These are phyloP conservation scores for Ophraella communa DNA, from an alignment of 2,888 invertebrate genomes.

Conservation along the genomic window DNA sequence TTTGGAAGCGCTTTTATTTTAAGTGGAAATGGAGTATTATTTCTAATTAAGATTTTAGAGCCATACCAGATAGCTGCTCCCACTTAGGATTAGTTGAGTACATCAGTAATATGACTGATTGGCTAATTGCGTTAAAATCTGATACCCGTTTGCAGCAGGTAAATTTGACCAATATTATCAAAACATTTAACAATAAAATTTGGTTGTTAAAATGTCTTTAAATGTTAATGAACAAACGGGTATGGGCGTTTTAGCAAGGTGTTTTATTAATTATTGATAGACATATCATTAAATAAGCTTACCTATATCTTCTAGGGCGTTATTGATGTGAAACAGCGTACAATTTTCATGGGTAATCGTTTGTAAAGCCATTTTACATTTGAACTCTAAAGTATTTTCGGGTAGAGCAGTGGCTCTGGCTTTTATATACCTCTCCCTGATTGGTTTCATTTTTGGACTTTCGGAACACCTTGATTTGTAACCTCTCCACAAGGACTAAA, in stretches of 20 bases:
- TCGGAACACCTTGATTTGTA: constrained; percentile 49
- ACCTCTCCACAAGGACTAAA: constrained; percentile 59
- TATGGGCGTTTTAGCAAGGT: not conserved
- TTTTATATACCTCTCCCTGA: constrained; percentile 52
- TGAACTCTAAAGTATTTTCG: constrained; percentile 53
- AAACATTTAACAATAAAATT: no score
- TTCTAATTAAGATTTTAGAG: no score
- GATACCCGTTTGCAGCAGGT: no score
- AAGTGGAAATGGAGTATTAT: no score
- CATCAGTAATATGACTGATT: no score
- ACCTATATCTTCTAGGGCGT: constrained; percentile 59
- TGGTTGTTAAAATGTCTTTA: no score
- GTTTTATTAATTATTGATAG: not conserved
- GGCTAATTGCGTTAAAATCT: no score
- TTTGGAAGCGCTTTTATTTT: no score
- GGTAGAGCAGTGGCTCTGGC: constrained; percentile 52
- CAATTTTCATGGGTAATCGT: constrained; percentile 49
- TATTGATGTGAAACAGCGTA: constrained; percentile 55
- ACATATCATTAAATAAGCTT: constrained; percentile 26
- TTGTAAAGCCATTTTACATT: constrained; percentile 52
- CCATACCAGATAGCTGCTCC: no score
- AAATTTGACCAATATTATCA: no score
- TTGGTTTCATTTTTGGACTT: constrained; percentile 42
- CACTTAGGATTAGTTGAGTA: no score
- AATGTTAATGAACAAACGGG: no score